Percentiles rank a stretch among this genome's conserved stretches.
These are phyloP conservation scores for Argyresthia albistria DNA, from an alignment of 2,888 invertebrate species.

Conservation along the genomic window DNA sequence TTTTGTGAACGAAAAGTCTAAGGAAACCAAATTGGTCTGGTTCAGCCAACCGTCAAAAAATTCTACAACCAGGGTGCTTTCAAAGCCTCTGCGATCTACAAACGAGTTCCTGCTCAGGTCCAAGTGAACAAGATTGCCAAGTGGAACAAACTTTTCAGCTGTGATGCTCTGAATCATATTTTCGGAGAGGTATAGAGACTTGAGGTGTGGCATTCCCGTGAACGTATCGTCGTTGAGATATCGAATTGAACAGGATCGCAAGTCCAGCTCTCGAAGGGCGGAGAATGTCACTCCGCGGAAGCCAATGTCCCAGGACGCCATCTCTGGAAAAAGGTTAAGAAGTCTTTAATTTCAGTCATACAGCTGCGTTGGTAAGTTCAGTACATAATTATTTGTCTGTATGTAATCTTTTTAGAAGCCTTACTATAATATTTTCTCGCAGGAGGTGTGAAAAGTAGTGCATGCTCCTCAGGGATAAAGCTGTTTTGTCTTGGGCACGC, in stretches of 20 bases:
- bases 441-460: too few species aligned
- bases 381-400: too few species aligned
- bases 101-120: conserved; percentile 65
- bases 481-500: too few species aligned
- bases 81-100: too few species aligned
- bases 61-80: too few species aligned
- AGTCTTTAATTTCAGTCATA: not conserved
- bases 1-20: not conserved
- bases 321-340: conserved; percentile 13
- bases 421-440: too few species aligned
- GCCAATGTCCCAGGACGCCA: conserved; percentile 31
- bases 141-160: conserved; percentile 40
- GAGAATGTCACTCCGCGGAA: conserved; percentile 32
- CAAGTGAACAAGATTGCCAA: conserved; percentile 50
- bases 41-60: too few species aligned
- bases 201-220: conserved; percentile 47
- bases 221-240: conserved; percentile 51
- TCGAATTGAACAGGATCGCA: conserved; percentile 68
- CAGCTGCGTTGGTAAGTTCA: not conserved
- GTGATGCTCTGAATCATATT: conserved; percentile 59
- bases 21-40: not conserved
- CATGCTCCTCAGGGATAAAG: too few species aligned
- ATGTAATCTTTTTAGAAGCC: too few species aligned
- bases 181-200: conserved; percentile 63
- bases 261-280: conserved; percentile 63